Base-by-base conservation (phyloP, 2,888 invertebrate species). In the Eubasilissa splendida region DNA sequence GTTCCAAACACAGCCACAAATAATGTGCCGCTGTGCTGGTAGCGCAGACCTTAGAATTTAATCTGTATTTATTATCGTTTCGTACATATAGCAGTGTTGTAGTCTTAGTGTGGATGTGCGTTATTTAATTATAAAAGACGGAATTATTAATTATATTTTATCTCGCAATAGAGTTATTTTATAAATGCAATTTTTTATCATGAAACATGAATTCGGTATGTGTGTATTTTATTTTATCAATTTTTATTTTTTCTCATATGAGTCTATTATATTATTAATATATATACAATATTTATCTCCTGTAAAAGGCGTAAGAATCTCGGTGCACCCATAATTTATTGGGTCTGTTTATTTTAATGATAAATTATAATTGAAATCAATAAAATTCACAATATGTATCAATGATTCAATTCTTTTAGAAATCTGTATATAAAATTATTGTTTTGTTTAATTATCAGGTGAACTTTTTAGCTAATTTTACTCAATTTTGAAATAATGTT, bases 121-220 rank as follows among this genome's bases (percentile, higher is more conserved):
- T 73, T 73, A 73, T 73, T 73, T 73, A 73, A 56, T 73, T 73
- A 31, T 73, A 73, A 73, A 68, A 68, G 68, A 52, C 33, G 50
- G 50, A 50, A n/a, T n/a, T 33, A n/a, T 71, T 54, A 33, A 54
- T 56, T n/a, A 33, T 71, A 56, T 71, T 54, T 56, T 54, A 22
- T 56, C 22, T 71, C 54, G 12, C 33, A 53, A 54, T 54, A 71
- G 22, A 12, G n/a, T 12, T 73, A 42, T 33, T 12, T 54, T n/a
- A 53, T 53, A 70, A 60, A 60, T n/a, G 60, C 53, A n/a, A 56
- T 56, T 56, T 73, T 56, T 73, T 33, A 73, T 56, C 31, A 11
- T 33, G 14, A 73, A 56, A 22, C 58, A 56, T 73, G 56, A 73
- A 56, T 56, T 56, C 14, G 50, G 31, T 63, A 22, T 70, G 22